Base-by-base conservation (phyloP, 2,113 vertebrate genomes). In the Butorides virescens region DNA sequence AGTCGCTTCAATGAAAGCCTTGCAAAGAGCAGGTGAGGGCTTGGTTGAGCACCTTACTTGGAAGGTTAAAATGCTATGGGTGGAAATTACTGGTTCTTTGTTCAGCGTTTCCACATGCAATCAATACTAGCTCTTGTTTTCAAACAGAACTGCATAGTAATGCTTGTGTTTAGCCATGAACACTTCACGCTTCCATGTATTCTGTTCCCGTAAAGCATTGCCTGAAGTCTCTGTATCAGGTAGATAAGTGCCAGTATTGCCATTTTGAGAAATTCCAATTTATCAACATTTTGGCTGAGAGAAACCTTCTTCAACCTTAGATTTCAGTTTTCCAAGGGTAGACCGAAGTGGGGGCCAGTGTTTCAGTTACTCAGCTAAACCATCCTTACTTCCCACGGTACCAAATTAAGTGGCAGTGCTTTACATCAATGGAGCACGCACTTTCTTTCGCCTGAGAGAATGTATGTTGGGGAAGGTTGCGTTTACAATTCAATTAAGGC, bases 401-500 rank as follows among this genome's bases (percentile, higher is more conserved):
- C 32, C 37, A 91, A 47, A 84, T 61, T 25, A 42, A 56, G 44
- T 2, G 6, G 36, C 2, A 0, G 16, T 70, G 58, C 84, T 86
- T 88, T 76, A 46, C 70, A 27, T 70, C 6, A 2, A n/a, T 62
- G 65, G 88, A 91, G 34, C 42, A n/a, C 0, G 0, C 26, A 25
- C 58, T 83, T 75, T 29, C 44, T 67, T 88, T 90, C 0, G 0
- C 27, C 37, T 59, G 72, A 58, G 90, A 92, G 58, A 50, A 67
- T 15, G 36, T 66, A 13, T 67, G 36, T 44, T 91, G 49, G 13
- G 65, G 37, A 71, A 72, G 65, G 87, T 92, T 87, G 70, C 2
- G 6, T 84, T 93, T 96, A 96, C 93, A 97, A 97, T 98, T 98
- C 97, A 98, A 94, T 98, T 98, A 97, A 86, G 89, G 46, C 86